Percentiles rank a stretch among this genome's conserved stretches.
phyloP scores from a whole-genome alignment of 1,140 invertebrate genomes.

The Scaptodrosophila lebanonensis region DNA sequence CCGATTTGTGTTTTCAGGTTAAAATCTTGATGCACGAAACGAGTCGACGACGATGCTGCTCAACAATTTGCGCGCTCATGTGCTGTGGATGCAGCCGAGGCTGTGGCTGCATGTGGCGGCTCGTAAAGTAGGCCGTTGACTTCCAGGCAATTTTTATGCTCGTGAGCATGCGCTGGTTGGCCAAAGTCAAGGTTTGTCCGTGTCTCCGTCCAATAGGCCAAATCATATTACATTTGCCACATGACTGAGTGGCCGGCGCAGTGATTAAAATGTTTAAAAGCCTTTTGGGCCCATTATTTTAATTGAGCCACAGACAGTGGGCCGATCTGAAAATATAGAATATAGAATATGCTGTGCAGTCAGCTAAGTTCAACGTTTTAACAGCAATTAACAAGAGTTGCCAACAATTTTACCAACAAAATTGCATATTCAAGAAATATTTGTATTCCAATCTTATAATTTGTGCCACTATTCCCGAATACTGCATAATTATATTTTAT shows the following conservation, averaged over 20 bases:
- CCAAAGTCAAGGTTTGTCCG: slow-evolving; percentile 67
- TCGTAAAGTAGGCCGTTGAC: slow-evolving; percentile 74
- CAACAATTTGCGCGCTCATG: neutral
- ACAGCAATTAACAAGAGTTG: too few relatives aligned
- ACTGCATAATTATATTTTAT: too few relatives aligned
- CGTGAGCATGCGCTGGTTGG: slow-evolving; percentile 27
- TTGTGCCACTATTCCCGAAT: too few relatives aligned
- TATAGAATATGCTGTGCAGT: too few relatives aligned
- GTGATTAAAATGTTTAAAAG: slow-evolving; percentile 76
- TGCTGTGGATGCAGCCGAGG: neutral
- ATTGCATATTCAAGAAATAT: too few relatives aligned
- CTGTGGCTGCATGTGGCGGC: slow-evolving; percentile 24
- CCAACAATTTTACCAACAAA: too few relatives aligned
- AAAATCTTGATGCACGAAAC: slow-evolving; percentile 68
- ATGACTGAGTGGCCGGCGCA: slow-evolving; percentile 61
- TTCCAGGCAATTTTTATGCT: slow-evolving; percentile 18
- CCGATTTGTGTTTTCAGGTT: slow-evolving; percentile 49
- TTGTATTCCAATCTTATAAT: too few relatives aligned
- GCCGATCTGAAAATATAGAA: too few relatives aligned
- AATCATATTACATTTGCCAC: slow-evolving; percentile 60
- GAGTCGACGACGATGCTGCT: slow-evolving; percentile 22
- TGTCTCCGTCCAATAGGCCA: slow-evolving; percentile 32
- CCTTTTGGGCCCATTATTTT: slow-evolving; percentile 61
- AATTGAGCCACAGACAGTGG: too few relatives aligned
- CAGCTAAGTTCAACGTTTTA: too few relatives aligned